A percentile compares a stretch with the other conserved stretches of the same genome.
Evolutionary conservation across 1,140 invertebrate species (phyloP).

Genomic region (Odontomachus brunneus): DNA sequence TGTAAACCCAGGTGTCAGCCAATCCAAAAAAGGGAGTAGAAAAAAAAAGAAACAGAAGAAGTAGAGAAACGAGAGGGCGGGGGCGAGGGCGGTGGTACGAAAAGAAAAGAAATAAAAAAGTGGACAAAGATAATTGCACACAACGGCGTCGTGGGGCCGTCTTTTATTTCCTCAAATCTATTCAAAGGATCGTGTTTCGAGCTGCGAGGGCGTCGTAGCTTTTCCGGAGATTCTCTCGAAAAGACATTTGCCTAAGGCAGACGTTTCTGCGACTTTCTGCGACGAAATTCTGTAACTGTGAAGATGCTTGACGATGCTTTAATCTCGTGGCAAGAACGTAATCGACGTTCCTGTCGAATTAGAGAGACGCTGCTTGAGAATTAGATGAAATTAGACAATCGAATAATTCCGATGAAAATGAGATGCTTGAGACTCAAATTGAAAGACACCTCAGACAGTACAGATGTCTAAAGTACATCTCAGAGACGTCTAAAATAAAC

Average conservation of each 20-base stretch:
- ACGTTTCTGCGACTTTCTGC: background rate
- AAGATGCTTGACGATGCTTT: background rate
- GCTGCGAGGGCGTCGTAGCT: constrained; percentile 9
- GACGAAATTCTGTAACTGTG: background rate
- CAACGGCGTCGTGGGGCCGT: constrained; percentile 82
- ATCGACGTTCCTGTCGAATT: too few relatives aligned
- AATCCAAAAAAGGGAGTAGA: constrained; percentile 75
- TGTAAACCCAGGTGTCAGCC: constrained; percentile 64
- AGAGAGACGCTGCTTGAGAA: too few relatives aligned
- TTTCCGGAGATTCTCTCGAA: background rate
- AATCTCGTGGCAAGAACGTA: too few relatives aligned
- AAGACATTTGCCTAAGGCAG: background rate
- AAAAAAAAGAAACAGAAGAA: constrained; percentile 56
- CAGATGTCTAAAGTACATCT: too few relatives aligned
- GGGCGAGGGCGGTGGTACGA: constrained; percentile 31
- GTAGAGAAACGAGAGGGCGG: constrained; percentile 67
- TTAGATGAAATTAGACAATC: too few relatives aligned
- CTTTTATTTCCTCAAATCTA: constrained; percentile 69
- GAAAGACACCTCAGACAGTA: too few relatives aligned
- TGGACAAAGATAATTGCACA: constrained; percentile 74
- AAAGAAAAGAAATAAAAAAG: constrained; percentile 68
- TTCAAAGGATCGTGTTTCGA: constrained; percentile 2
- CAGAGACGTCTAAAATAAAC: too few relatives aligned
- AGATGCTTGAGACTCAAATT: too few relatives aligned
- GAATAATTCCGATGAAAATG: background rate